Percentiles rank a stretch among this genome's conserved stretches.
phyloP scores from a whole-genome alignment of 2,888 invertebrate genomes.

The Apodemia mormo region DNA sequence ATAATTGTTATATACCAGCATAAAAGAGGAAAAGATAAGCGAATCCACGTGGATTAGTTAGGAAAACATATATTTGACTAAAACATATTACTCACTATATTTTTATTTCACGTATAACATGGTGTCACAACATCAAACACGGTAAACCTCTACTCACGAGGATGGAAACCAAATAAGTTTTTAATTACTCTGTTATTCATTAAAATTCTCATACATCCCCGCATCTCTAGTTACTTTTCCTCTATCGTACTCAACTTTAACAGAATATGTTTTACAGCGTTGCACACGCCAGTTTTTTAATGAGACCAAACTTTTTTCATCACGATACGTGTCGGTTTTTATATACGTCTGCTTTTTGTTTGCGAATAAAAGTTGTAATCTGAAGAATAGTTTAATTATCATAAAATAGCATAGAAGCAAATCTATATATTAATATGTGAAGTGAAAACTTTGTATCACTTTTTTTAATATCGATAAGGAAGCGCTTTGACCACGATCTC shows the following conservation, averaged over 20 bases:
- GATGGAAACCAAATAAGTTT: conserved; percentile 8
- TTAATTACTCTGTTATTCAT: conserved; percentile 14
- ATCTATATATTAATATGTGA: too few relatives aligned
- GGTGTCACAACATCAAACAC: background rate
- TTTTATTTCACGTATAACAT: too few relatives aligned
- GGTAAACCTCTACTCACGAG: background rate
- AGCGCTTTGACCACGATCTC: too few relatives aligned
- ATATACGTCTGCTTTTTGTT: background rate
- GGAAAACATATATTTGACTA: too few relatives aligned
- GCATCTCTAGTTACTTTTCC: conserved; percentile 3
- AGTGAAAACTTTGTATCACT: too few relatives aligned
- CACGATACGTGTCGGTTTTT: conserved; percentile 5
- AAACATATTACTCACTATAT: too few relatives aligned
- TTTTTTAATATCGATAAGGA: too few relatives aligned
- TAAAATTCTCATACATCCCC: conserved; percentile 4
- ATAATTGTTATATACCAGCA: too few relatives aligned
- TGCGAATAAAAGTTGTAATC: background rate
- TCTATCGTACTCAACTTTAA: background rate
- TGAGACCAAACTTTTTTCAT: conserved; percentile 24
- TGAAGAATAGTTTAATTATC: background rate
- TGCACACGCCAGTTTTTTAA: conserved; percentile 18
- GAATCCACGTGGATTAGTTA: too few relatives aligned
- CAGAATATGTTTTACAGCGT: conserved; percentile 19
- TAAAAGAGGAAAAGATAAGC: too few relatives aligned
- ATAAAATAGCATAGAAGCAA: too few relatives aligned